Conservation (phyloP, 1,140 invertebrate genomes). For the Solenopsis fugax region DNA sequence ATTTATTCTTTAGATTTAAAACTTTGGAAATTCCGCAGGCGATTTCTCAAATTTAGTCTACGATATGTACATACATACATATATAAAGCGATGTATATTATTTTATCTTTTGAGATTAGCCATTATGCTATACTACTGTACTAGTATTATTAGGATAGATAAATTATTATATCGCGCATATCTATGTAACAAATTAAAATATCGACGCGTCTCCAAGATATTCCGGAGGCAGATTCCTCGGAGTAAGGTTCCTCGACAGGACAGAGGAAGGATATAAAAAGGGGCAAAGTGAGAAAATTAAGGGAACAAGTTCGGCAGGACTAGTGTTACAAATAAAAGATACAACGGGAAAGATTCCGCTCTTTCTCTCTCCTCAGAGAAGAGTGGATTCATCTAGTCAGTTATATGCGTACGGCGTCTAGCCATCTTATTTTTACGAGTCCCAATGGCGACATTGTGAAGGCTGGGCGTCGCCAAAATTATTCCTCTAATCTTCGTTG, state of each 20-base stretch:
- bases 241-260: constrained; percentile 35
- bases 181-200: constrained; percentile 25
- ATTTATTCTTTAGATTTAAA: constrained; percentile 24
- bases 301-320: constrained; percentile 18
- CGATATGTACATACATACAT: background rate
- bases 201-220: constrained; percentile 19
- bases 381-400: constrained; percentile 65
- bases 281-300: constrained; percentile 10
- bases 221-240: constrained; percentile 31
- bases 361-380: background rate
- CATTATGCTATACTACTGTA: constrained; percentile 33
- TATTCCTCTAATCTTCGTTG: constrained; percentile 37
- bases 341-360: constrained; percentile 30
- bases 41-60: constrained; percentile 39
- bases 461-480: constrained; percentile 35
- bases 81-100: constrained; percentile 24
- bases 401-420: constrained; percentile 38
- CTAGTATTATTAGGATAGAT: constrained; percentile 61
- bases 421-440: constrained; percentile 35
- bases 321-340: constrained; percentile 33
- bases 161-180: constrained; percentile 50
- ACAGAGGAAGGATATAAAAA: constrained; percentile 3
- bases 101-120: constrained; percentile 50
- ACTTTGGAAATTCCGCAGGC: constrained; percentile 25
- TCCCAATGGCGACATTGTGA: constrained; percentile 24